A percentile compares a stretch with the other conserved stretches of the same genome.
Conservation (phyloP, 2,797 vertebrate genomes). For the Eidolon dupreanum region DNA sequence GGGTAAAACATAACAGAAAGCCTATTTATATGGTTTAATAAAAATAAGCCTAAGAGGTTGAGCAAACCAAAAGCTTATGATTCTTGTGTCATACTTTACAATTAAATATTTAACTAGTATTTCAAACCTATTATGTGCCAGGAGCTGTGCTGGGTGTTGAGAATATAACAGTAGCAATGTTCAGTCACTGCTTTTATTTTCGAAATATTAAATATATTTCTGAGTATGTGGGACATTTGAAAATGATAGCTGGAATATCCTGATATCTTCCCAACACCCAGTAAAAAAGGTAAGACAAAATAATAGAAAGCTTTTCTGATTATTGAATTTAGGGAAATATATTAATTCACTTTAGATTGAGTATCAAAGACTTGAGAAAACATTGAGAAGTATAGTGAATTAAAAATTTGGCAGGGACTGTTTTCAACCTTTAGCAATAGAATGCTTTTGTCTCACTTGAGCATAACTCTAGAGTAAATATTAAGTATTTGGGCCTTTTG, state of each 20-base stretch:
- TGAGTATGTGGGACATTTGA: not conserved
- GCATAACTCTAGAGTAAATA: not conserved
- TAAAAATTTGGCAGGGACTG: not conserved
- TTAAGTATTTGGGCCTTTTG: not conserved
- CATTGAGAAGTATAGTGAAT: not conserved
- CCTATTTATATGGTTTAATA: not conserved
- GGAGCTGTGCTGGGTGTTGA: not conserved
- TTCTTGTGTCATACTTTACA: not conserved
- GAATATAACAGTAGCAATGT: not conserved
- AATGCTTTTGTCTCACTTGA: not conserved
- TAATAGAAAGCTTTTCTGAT: not conserved
- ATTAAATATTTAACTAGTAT: not conserved
- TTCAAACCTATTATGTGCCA: not conserved
- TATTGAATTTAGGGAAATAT: not conserved
- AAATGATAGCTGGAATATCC: not conserved
- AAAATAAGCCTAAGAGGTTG: not conserved
- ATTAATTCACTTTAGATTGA: not conserved
- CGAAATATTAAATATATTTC: slow-evolving; percentile 30
- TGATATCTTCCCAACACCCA: not conserved
- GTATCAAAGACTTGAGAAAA: not conserved
- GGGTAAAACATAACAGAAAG: not conserved
- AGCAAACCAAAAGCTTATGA: not conserved
- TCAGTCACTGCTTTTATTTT: not conserved
- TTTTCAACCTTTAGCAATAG: not conserved
- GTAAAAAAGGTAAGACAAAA: not conserved